Conservation (phyloP, 2,797 vertebrate genomes). For the Pyrocephalus nanus region DNA sequence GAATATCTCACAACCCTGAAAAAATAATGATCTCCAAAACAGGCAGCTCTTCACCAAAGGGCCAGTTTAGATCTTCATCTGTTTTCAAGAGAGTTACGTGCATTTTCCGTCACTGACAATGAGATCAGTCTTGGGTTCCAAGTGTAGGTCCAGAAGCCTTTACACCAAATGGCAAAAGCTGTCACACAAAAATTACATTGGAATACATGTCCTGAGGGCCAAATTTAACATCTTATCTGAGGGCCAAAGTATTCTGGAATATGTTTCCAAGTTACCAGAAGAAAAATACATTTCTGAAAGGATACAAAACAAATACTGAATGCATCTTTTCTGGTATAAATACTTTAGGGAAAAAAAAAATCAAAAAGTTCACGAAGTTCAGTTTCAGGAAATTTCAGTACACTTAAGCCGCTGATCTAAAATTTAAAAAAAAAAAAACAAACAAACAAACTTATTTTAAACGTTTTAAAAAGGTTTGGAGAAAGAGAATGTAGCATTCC, state of each 20-base stretch:
- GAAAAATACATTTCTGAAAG: not conserved
- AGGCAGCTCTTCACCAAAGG: slow-evolving; percentile 27
- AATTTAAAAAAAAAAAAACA: not conserved
- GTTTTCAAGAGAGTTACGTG: not conserved
- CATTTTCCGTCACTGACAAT: not conserved
- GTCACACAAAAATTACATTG: not conserved
- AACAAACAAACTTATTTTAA: not conserved
- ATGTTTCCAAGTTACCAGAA: not conserved
- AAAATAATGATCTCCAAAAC: slow-evolving; percentile 52
- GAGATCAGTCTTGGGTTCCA: not conserved
- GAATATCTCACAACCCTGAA: slow-evolving; percentile 30
- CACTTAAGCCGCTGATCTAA: not conserved
- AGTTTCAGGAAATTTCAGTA: not conserved
- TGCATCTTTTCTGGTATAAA: not conserved
- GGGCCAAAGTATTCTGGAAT: not conserved
- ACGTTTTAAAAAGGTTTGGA: not conserved
- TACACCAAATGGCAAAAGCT: not conserved
- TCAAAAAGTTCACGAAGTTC: not conserved
- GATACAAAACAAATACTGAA: not conserved
- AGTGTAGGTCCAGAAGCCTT: not conserved
- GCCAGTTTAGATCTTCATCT: not conserved
- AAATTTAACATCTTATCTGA: not conserved
- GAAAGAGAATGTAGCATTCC: not conserved
- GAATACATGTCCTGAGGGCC: not conserved
- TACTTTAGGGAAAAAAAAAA: not conserved